phyloP scores from a whole-genome alignment of 2,888 invertebrate genomes.

The Augochlorella aurata region DNA sequence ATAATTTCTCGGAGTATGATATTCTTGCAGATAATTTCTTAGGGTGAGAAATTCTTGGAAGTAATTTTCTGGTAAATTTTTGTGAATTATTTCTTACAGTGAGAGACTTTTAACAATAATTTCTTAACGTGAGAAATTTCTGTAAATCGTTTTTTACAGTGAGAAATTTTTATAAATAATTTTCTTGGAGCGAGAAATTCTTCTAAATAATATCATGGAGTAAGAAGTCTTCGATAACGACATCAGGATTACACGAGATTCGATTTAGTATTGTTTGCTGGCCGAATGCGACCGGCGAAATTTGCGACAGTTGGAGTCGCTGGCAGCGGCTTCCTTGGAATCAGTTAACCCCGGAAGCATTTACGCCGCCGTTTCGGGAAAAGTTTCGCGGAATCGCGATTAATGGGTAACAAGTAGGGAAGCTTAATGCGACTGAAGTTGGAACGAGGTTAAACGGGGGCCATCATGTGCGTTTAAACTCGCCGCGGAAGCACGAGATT shows the following conservation, averaged over 20 bases:
- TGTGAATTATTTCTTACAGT: too few relatives aligned
- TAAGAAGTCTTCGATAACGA: background rate
- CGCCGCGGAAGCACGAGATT: conserved; percentile 24
- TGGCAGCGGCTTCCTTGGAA: background rate
- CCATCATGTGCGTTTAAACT: conserved; percentile 39
- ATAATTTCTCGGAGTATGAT: too few relatives aligned
- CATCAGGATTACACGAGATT: background rate
- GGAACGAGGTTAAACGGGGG: conserved; percentile 44
- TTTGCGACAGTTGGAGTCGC: background rate
- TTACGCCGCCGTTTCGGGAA: background rate
- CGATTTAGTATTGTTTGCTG: background rate
- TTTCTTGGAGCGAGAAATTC: too few relatives aligned
- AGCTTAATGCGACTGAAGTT: conserved; percentile 27
- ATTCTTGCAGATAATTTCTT: too few relatives aligned
- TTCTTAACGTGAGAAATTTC: too few relatives aligned
- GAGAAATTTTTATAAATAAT: too few relatives aligned
- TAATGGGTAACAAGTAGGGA: conserved; percentile 23
- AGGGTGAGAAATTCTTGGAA: too few relatives aligned
- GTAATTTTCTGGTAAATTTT: too few relatives aligned
- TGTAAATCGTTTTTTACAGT: too few relatives aligned
- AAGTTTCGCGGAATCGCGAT: conserved; percentile 15
- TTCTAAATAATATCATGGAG: too few relatives aligned
- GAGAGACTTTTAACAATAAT: too few relatives aligned
- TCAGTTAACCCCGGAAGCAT: conserved; percentile 3
- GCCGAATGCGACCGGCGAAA: background rate